Base-by-base conservation (phyloP, 1,140 invertebrate species). In the Drosophila ambigua region DNA sequence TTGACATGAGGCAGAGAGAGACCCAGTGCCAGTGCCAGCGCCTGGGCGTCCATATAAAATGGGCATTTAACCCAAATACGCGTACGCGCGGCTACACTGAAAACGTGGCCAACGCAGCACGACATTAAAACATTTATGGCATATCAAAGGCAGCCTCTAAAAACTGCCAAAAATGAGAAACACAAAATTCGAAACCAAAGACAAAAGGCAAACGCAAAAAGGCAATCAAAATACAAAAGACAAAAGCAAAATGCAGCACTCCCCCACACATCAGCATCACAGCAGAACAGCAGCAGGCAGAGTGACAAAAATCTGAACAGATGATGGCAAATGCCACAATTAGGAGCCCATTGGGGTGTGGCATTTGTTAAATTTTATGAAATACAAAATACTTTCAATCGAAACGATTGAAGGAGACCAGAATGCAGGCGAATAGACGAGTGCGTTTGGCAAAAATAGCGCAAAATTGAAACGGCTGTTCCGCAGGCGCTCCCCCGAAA, bases 1-100 rank as follows among this genome's bases (percentile, higher is more conserved):
- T 81, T 72, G 72, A 50, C 60, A 54, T 72, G 71, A 71, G 66
- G 20, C 20, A 20, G 24, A 61, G 24, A 55, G 31, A 57, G 54
- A 31, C 26, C 5, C 26, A 7, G 26, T 28, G 26, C 6, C 20
- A 20, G 20, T 20, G 23, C 48, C 16, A 16, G 60, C 43, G 55
- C 71, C 57, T 67, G 61, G 57, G 74, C 65, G 63, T 50, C 72
- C 66, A 84, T 68, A 77, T 73, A 77, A 77, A 80, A 75, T 63
- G 79, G 53, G 24, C 75, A 72, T 83, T 87, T 87, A 87, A 88
- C 82, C 83, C 75, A 88, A 88, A 88, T 83, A 79, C 83, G 68
- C 64, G 80, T 28, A 88, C 82, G 76, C 78, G 63, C 60, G 81
- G 72, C 62, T 53, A 69, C 69, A 72, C 48, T 66, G 43, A 66